Percentiles rank a stretch among this genome's conserved stretches.
These are phyloP conservation scores for Aphrophora alni DNA, from an alignment of 2,888 invertebrate species.

Conservation along the genomic window DNA sequence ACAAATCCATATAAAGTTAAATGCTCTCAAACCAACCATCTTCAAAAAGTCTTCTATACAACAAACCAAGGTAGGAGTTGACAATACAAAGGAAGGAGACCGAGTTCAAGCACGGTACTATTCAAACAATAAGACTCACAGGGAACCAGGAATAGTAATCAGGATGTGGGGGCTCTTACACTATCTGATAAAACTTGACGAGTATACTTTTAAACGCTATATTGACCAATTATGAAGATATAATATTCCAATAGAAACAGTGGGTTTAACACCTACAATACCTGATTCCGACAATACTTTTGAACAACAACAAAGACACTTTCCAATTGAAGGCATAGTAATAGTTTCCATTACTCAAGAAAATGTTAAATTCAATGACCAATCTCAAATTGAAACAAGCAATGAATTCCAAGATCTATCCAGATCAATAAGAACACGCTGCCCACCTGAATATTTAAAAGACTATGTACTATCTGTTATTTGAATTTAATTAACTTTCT, in stretches of 20 bases:
- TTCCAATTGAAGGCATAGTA: too few species aligned
- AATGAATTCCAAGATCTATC: too few species aligned
- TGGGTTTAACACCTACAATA: not conserved
- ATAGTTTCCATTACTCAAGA: too few species aligned
- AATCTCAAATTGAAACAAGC: too few species aligned
- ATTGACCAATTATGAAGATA: constrained; percentile 21
- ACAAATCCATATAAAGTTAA: constrained; percentile 6
- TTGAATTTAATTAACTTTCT: too few species aligned
- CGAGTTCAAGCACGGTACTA: constrained; percentile 33
- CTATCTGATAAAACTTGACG: constrained; percentile 25
- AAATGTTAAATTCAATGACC: too few species aligned
- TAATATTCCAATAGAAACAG: not conserved
- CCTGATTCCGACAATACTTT: too few species aligned
- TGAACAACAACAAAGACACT: too few species aligned
- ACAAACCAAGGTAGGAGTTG: constrained; percentile 1
- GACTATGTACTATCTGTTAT: too few species aligned
- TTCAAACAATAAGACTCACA: constrained; percentile 22
- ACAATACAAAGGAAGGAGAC: not conserved
- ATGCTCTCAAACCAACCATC: not conserved
- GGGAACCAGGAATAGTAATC: constrained; percentile 28
- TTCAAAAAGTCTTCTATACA: not conserved
- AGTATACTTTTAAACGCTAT: constrained; percentile 28
- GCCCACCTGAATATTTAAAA: too few species aligned
- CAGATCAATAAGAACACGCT: too few species aligned
- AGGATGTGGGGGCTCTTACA: constrained; percentile 25